These are phyloP conservation scores for Geophilus truncorum DNA, from an alignment of 2,888 invertebrate genomes.

Conservation along the genomic window DNA sequence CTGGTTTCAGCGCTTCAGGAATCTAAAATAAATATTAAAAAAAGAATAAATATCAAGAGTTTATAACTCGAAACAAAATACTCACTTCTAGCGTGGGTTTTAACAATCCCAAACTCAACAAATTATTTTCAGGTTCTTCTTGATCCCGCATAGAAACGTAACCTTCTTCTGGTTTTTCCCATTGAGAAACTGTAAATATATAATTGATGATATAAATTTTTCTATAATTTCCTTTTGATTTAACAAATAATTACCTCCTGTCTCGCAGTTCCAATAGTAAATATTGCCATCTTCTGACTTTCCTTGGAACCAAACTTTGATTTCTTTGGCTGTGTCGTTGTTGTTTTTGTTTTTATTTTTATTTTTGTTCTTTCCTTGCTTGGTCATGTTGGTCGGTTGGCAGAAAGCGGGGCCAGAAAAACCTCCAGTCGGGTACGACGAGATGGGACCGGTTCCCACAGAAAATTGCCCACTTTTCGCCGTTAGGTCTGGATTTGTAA, in stretches of 20 bases:
- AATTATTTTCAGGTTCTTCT: conserved; percentile 37
- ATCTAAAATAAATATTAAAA: too few relatives aligned
- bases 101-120: background rate
- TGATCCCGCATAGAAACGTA: conserved; percentile 51
- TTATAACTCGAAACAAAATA: background rate
- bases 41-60: too few relatives aligned
- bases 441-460: background rate
- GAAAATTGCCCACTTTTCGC: background rate
- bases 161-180: conserved; percentile 69
- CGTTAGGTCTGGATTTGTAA: conserved; percentile 60
- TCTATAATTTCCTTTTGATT: background rate
- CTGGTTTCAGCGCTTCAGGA: background rate
- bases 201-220: background rate
- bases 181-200: conserved; percentile 62
- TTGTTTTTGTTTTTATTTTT: background rate
- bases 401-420: background rate
- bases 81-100: background rate
- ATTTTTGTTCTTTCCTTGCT: conserved; percentile 38
- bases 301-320: conserved; percentile 67
- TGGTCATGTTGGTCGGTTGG: background rate
- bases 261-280: conserved; percentile 81
- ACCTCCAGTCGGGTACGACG: background rate
- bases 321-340: background rate
- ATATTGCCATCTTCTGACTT: conserved; percentile 67
- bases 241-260: conserved; percentile 59